Base-by-base conservation (phyloP, 1,140 invertebrate genomes). In the Hirudo medicinalis region DNA sequence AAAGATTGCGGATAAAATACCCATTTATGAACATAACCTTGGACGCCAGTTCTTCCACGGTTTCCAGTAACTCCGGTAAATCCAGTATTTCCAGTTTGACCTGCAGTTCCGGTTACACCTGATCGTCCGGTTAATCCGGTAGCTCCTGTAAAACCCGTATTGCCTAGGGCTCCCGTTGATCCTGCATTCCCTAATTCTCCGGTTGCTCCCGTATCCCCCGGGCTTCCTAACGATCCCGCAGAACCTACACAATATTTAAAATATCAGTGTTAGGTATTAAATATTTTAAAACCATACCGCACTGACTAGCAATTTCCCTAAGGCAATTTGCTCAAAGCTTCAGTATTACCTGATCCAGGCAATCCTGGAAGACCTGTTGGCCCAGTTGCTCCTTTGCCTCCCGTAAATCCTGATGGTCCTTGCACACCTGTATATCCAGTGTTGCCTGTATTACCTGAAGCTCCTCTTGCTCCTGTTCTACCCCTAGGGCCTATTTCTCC, bases 1-100 rank as follows among this genome's bases (percentile, higher is more conserved):
- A 6, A 63, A 15, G 9, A 63, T 25, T 63, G 2, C 8, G 19
- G 8, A 63, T 3, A 8, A 63, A 25, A 13, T 63, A 36, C 32
- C 32, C 6, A 36, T 36, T 63, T 13, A 25, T 63, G 29, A 63
- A 63, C 29, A 63, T 15, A n/a, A 63, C 57, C 22, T 25, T 63
- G 57, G 22, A 63, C 8, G 57, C 57, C 43, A 49, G 57, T 63
- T 25, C 22, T 63, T 11, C 22, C 22, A 63, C 29, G 22, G 19
- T 63, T 63, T 63, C 29, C 22, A 63, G 22, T 63, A 63, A 8
- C 20, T 25, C 69, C 69, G 15, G 69, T 54, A 25, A 49, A 29
- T 49, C 69, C 69, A 49, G n/a, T 36, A 53, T 49, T 22, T 53
- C 69, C 69, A 53, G 69, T 70, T 2, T 22, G n/a, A 17, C 67